Evolutionary conservation across 2,113 vertebrate genomes (phyloP).

Genomic region (Myrmecobius fasciatus): DNA sequence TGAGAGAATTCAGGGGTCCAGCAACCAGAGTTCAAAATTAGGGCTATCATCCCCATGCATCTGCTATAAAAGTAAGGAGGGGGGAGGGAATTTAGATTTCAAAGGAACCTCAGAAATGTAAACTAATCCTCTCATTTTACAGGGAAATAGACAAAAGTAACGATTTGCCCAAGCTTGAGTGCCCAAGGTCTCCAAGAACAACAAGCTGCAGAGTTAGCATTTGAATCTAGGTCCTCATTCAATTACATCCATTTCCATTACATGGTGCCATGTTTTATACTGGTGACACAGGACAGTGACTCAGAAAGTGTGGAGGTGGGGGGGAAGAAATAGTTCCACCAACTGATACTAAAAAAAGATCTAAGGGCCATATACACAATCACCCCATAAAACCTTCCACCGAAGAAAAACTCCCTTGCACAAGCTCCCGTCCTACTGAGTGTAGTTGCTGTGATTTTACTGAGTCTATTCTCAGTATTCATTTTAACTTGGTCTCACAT

Average conservation of each 20-base stretch:
- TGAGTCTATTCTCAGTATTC: neutral
- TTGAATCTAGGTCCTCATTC: neutral
- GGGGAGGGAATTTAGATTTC: neutral
- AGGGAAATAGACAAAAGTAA: neutral
- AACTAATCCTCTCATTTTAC: neutral
- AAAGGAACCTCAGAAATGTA: neutral
- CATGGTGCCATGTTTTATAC: neutral
- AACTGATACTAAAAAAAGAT: neutral
- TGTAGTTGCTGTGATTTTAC: neutral
- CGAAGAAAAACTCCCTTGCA: neutral
- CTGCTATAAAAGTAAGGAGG: neutral
- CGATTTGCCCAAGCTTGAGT: neutral
- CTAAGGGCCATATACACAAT: neutral
- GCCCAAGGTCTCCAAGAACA: neutral
- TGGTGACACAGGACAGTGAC: neutral
- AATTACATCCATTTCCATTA: neutral
- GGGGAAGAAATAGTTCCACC: neutral
- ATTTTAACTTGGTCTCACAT: neutral
- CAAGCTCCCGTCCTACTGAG: too few species aligned
- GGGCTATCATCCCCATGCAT: neutral
- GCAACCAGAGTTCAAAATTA: neutral
- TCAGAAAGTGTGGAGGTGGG: neutral
- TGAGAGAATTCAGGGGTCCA: neutral
- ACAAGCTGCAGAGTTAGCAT: neutral
- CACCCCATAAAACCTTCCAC: neutral